These are phyloP conservation scores for Anas platyrhynchos DNA, from an alignment of 2,113 vertebrate species.

Conservation along the genomic window DNA sequence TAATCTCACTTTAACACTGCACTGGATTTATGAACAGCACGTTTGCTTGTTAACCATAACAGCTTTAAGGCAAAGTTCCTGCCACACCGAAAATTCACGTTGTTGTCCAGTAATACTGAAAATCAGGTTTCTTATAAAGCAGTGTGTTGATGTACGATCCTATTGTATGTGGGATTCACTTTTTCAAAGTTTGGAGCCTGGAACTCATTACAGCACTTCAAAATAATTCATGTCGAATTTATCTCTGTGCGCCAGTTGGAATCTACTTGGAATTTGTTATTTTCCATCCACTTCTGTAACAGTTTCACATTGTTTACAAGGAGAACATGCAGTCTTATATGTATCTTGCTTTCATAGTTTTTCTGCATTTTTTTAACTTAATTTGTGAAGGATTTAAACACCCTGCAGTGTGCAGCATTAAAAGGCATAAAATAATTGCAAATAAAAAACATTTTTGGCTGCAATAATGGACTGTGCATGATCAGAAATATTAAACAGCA, in stretches of 20 bases:
- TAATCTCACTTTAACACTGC: not conserved
- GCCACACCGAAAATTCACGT: not conserved
- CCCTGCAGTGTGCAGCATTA: slow-evolving; percentile 7
- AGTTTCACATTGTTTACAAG: slow-evolving; percentile 4
- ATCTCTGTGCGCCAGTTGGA: not conserved
- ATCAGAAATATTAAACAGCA: slow-evolving; percentile 25
- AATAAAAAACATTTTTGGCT: slow-evolving; percentile 32
- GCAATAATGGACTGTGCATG: slow-evolving; percentile 34
- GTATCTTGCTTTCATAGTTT: not conserved
- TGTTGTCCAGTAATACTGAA: not conserved
- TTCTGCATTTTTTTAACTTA: slow-evolving; percentile 26
- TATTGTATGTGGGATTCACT: not conserved
- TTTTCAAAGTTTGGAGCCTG: not conserved
- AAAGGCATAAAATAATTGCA: slow-evolving; percentile 8
- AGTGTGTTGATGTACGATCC: not conserved
- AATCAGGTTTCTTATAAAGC: not conserved
- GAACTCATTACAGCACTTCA: not conserved
- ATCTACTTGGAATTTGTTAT: slow-evolving; percentile 3
- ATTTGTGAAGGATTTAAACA: not conserved
- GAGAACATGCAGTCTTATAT: not conserved
- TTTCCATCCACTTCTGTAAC: slow-evolving; percentile 12
- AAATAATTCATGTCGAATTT: not conserved
- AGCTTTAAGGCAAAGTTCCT: not conserved
- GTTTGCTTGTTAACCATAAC: not conserved
- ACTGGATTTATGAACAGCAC: not conserved